Evolutionary conservation across 2,113 vertebrate genomes (phyloP).

Genomic region (Myrmecobius fasciatus): DNA sequence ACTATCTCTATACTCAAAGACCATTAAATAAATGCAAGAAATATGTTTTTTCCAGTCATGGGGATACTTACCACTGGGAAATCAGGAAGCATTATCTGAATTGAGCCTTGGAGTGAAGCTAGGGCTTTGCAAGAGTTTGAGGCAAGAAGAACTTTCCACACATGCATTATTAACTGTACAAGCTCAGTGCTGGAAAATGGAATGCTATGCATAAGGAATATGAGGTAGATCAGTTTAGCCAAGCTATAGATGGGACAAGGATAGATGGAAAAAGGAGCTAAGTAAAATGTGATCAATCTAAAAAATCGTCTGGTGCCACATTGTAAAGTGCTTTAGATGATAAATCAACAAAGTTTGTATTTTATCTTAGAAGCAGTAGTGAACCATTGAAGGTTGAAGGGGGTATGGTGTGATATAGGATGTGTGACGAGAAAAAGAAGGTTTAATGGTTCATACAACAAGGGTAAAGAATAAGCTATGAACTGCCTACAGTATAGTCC

Average conservation of each 20-base stretch:
- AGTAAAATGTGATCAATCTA: background rate
- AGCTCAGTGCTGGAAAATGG: background rate
- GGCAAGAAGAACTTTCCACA: background rate
- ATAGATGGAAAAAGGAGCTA: background rate
- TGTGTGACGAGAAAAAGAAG: background rate
- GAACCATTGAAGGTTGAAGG: background rate
- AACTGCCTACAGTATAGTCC: background rate
- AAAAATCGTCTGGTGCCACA: background rate
- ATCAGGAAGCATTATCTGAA: background rate
- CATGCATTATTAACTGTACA: background rate
- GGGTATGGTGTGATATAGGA: background rate
- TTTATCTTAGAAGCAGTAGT: background rate
- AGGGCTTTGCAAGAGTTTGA: background rate
- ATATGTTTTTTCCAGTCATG: background rate
- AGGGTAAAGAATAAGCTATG: background rate
- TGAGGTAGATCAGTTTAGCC: background rate
- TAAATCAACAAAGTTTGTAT: background rate
- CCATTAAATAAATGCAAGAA: background rate
- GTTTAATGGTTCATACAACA: background rate
- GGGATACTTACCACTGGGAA: background rate
- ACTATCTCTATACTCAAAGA: background rate
- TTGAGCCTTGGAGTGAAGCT: background rate
- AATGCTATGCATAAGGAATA: background rate
- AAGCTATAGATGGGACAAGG: background rate
- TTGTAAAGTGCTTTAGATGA: background rate